phyloP scores from a whole-genome alignment of 1,140 invertebrate genomes.

The Globodera ellingtonae region DNA sequence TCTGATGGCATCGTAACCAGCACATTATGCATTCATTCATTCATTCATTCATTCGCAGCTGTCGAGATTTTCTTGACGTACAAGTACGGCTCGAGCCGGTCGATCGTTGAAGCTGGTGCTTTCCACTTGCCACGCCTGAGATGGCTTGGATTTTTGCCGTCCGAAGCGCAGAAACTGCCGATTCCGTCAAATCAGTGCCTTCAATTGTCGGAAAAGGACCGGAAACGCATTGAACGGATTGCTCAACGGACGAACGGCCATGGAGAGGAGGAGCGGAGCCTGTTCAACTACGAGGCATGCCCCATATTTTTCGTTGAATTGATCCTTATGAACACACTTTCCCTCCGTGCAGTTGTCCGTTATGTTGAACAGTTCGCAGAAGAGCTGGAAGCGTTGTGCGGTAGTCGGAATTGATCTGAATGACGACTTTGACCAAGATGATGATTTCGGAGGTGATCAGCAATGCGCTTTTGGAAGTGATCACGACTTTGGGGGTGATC shows the following conservation, averaged over 20 bases:
- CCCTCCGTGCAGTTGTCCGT: slow-evolving; percentile 9
- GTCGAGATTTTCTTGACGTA: slow-evolving; percentile 84
- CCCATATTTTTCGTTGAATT: slow-evolving; percentile 5
- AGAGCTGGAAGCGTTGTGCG: slow-evolving; percentile 26
- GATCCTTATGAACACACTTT: background rate
- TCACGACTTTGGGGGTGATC: background rate
- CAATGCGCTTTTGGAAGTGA: background rate
- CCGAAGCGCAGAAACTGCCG: slow-evolving; percentile 70
- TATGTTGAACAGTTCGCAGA: slow-evolving; percentile 10
- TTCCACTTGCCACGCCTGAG: slow-evolving; percentile 72
- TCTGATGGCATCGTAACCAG: no score
- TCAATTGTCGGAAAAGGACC: slow-evolving; percentile 10
- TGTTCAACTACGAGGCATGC: background rate
- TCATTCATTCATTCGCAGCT: slow-evolving; percentile 46
- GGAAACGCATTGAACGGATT: slow-evolving; percentile 19
- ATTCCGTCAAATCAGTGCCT: slow-evolving; percentile 36
- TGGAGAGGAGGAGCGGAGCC: background rate
- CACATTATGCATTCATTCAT: background rate
- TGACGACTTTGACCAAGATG: background rate
- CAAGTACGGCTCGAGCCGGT: slow-evolving; percentile 71
- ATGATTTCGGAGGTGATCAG: background rate
- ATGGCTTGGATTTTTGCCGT: slow-evolving; percentile 78
- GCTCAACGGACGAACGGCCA: background rate
- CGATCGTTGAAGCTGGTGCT: slow-evolving; percentile 65
- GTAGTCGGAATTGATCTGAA: slow-evolving; percentile 18